phyloP scores from a whole-genome alignment of 2,113 vertebrate genomes.

The Oryzias celebensis region DNA sequence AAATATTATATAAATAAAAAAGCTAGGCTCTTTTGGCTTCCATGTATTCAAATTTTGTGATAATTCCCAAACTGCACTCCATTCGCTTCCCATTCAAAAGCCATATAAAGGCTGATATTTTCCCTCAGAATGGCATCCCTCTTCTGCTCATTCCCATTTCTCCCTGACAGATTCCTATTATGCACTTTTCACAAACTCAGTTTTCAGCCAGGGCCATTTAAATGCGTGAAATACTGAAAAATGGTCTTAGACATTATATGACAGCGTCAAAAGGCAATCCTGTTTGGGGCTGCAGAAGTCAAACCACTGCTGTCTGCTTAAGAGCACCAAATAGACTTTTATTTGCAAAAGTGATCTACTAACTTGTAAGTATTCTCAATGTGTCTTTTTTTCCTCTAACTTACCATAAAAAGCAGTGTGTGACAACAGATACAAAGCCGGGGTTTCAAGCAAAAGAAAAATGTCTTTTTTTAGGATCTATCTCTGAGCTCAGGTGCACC shows the following conservation, averaged over 20 bases:
- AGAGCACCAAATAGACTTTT: background rate
- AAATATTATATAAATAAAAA: slow-evolving; percentile 8
- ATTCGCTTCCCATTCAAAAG: slow-evolving; percentile 66
- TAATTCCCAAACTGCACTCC: slow-evolving; percentile 44
- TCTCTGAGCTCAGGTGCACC: slow-evolving; percentile 51
- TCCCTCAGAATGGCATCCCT: slow-evolving; percentile 49
- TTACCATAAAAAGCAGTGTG: background rate
- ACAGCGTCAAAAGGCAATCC: slow-evolving; percentile 18
- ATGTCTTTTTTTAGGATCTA: slow-evolving; percentile 1
- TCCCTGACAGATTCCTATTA: slow-evolving; percentile 45
- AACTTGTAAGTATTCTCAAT: background rate
- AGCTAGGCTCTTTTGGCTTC: slow-evolving; percentile 43
- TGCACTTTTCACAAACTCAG: slow-evolving; percentile 52
- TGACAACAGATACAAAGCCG: background rate
- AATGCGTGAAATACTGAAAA: slow-evolving; percentile 49
- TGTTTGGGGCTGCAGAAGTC: background rate
- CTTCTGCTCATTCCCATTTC: slow-evolving; percentile 38
- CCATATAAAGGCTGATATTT: slow-evolving; percentile 63
- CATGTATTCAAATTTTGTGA: slow-evolving; percentile 59
- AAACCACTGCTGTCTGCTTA: slow-evolving; percentile 1
- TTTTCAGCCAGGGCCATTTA: slow-evolving; percentile 49
- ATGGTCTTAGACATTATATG: slow-evolving; percentile 34
- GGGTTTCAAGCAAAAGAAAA: background rate
- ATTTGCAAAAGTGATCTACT: background rate
- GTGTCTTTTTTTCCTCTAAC: background rate